Conservation (phyloP, 53 echinoderm and acorn worm species). For the Luidia sarsii region DNA sequence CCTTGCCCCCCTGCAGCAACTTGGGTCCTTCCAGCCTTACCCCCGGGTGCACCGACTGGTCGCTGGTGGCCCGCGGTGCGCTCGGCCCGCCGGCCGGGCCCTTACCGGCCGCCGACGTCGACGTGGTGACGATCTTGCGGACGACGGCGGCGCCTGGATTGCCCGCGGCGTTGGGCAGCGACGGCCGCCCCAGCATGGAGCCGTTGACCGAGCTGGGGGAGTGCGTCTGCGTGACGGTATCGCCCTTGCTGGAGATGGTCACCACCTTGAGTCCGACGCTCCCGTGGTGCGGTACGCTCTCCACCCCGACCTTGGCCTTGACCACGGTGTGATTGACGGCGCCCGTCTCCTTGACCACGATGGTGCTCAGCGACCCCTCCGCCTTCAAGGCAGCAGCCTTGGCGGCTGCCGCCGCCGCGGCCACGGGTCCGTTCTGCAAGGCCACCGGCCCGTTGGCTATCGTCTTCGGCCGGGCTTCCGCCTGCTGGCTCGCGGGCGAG, state of each 20-base stretch:
- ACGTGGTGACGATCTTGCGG: constrained; percentile 43
- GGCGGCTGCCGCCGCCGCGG: not conserved
- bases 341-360: constrained; percentile 47
- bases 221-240: not conserved
- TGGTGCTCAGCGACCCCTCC: constrained; percentile 40
- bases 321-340: constrained; percentile 42
- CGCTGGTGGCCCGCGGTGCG: constrained; percentile 15
- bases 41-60: constrained; percentile 27
- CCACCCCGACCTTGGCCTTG: constrained; percentile 32
- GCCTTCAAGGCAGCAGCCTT: constrained; percentile 13
- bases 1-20: not conserved
- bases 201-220: constrained; percentile 20
- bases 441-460: constrained; percentile 33
- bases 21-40: constrained; percentile 36
- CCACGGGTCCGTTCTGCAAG: constrained; percentile 36
- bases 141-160: constrained; percentile 36
- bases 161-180: constrained; percentile 8
- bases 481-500: constrained; percentile 3
- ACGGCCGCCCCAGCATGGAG: constrained; percentile 2
- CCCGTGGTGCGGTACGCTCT: constrained; percentile 16
- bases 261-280: constrained; percentile 46
- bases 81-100: constrained; percentile 7
- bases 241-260: constrained; percentile 44
- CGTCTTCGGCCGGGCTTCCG: constrained; percentile 12
- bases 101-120: constrained; percentile 8